Evolutionary conservation across 2,113 vertebrate species (phyloP).

Genomic region (Thryonomys swinderianus): DNA sequence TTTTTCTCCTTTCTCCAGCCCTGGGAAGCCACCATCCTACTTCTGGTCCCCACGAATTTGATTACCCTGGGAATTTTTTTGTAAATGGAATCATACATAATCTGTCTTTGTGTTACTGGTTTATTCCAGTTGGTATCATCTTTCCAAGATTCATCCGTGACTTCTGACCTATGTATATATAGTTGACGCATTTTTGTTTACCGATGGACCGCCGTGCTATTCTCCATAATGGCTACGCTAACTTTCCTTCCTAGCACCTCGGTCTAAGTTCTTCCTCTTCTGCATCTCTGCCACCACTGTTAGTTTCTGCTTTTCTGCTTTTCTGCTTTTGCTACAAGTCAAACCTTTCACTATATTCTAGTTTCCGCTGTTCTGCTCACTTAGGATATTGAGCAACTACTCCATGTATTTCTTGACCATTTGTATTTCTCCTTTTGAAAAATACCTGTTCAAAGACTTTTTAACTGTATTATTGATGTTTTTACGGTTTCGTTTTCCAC

Average conservation of each 20-base stretch:
- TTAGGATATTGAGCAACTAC: too few species aligned
- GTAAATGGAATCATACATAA: background rate
- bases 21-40: fast-evolving
- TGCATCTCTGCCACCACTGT: too few species aligned
- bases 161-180: fast-evolving
- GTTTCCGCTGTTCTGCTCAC: too few species aligned
- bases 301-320: background rate
- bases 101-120: fast-evolving
- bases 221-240: background rate
- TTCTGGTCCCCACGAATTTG: background rate
- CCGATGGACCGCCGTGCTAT: background rate
- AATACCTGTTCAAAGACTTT: background rate
- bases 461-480: background rate
- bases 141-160: background rate
- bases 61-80: fast-evolving
- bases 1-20: background rate
- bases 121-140: background rate
- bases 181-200: background rate
- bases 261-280: too few species aligned
- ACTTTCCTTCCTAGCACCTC: background rate
- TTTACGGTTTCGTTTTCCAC: background rate
- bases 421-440: background rate
- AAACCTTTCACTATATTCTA: too few species aligned
- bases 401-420: background rate
- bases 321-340: background rate